Evolutionary conservation across 2,888 invertebrate species (phyloP).

Genomic region (Lepetodrilus schrolli): DNA sequence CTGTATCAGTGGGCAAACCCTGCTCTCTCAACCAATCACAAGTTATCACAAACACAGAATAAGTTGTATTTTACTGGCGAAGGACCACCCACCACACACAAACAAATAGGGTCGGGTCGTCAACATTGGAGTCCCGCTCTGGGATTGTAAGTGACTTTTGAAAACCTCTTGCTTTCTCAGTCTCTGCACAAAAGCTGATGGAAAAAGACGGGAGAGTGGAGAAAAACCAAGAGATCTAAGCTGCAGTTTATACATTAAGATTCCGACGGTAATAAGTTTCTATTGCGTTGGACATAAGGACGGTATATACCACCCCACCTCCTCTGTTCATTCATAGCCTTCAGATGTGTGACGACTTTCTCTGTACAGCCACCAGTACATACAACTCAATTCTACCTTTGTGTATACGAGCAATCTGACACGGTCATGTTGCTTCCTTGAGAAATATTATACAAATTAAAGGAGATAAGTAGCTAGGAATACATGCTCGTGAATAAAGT

Average conservation of each 20-base stretch:
- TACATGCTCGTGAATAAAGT: slow-evolving; percentile 5
- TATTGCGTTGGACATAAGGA: too few relatives aligned
- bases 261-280: neutral
- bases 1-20: slow-evolving; percentile 16
- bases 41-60: slow-evolving; percentile 32
- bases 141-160: slow-evolving; percentile 9
- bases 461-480: slow-evolving; percentile 3
- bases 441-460: slow-evolving; percentile 13
- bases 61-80: slow-evolving; percentile 32
- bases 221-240: too few relatives aligned
- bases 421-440: neutral
- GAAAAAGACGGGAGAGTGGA: too few relatives aligned
- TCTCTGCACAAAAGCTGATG: neutral
- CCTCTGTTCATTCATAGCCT: too few relatives aligned
- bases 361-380: neutral
- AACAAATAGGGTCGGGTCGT: slow-evolving; percentile 30
- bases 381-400: neutral
- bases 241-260: neutral
- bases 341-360: too few relatives aligned
- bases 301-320: neutral
- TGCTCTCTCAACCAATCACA: slow-evolving; percentile 30
- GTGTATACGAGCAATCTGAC: neutral
- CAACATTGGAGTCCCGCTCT: slow-evolving; percentile 3
- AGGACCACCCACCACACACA: slow-evolving; percentile 31
- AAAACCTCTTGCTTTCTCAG: neutral